Evolutionary conservation across 2,797 vertebrate species (phyloP).

Genomic region (Champsocephalus esox): DNA sequence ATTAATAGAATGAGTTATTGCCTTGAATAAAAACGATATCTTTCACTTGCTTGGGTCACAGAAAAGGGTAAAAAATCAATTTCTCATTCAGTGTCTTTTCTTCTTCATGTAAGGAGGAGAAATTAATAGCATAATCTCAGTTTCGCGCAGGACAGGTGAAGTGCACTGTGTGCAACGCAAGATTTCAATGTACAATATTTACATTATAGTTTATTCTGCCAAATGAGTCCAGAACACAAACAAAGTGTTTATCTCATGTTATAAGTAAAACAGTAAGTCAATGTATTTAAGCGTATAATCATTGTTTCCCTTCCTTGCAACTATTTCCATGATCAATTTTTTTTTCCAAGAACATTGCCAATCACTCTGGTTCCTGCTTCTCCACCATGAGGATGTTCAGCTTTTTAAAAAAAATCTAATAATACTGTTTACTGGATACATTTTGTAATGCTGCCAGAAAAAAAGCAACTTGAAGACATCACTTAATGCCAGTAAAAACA

Average conservation of each 20-base stretch:
- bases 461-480: background rate
- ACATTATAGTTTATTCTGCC: background rate
- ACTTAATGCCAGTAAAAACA: background rate
- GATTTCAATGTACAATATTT: background rate
- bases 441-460: background rate
- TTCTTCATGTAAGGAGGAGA: background rate
- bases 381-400: background rate
- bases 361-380: background rate
- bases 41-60: slow-evolving; percentile 11
- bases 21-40: slow-evolving; percentile 26
- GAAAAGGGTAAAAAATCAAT: slow-evolving; percentile 3
- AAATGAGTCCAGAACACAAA: too few species aligned
- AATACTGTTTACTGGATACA: too few species aligned
- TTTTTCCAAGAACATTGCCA: background rate
- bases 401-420: too few species aligned
- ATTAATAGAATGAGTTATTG: slow-evolving; percentile 25
- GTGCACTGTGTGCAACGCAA: background rate
- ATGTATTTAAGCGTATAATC: too few species aligned
- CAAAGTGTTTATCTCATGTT: too few species aligned
- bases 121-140: background rate
- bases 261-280: too few species aligned
- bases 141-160: background rate
- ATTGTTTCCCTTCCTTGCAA: background rate
- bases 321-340: background rate
- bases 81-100: background rate